Percentiles rank a stretch among this genome's conserved stretches.
Evolutionary conservation across 1,140 invertebrate species (phyloP).

Genomic region (Eupeodes corollae): DNA sequence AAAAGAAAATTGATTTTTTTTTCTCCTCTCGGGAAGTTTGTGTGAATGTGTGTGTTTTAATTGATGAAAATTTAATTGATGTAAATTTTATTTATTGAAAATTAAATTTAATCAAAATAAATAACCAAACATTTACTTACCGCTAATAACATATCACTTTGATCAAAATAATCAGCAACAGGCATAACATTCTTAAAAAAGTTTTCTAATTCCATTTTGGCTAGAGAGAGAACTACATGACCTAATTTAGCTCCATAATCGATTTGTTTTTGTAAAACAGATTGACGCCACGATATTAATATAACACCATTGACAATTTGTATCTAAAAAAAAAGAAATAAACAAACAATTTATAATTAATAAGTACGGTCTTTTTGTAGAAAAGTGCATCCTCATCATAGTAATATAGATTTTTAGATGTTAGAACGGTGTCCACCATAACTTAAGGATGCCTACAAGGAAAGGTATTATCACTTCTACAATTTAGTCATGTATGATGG

Average conservation of each 20-base stretch:
- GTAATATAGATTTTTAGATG: too few species aligned
- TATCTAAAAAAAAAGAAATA: conserved; percentile 48
- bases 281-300: conserved; percentile 72
- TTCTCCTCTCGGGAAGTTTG: too few species aligned
- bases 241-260: conserved; percentile 79
- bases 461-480: too few species aligned
- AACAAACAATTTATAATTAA: conserved; percentile 1
- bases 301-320: conserved; percentile 76
- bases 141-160: conserved; percentile 68
- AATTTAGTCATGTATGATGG: too few species aligned
- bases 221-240: conserved; percentile 72
- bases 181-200: conserved; percentile 82
- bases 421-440: too few species aligned
- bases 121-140: conserved; percentile 43
- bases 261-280: conserved; percentile 73
- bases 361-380: too few species aligned
- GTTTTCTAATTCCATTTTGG: conserved; percentile 76
- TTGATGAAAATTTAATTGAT: neutral
- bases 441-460: too few species aligned
- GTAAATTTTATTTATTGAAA: conserved; percentile 5
- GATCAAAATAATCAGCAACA: conserved; percentile 80
- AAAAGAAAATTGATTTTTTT: too few species aligned
- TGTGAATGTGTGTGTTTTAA: too few species aligned
- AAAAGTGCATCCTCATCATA: too few species aligned
- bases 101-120: conserved; percentile 4